Conservation (phyloP, 1,140 invertebrate genomes). For the Zaprionus taronus region DNA sequence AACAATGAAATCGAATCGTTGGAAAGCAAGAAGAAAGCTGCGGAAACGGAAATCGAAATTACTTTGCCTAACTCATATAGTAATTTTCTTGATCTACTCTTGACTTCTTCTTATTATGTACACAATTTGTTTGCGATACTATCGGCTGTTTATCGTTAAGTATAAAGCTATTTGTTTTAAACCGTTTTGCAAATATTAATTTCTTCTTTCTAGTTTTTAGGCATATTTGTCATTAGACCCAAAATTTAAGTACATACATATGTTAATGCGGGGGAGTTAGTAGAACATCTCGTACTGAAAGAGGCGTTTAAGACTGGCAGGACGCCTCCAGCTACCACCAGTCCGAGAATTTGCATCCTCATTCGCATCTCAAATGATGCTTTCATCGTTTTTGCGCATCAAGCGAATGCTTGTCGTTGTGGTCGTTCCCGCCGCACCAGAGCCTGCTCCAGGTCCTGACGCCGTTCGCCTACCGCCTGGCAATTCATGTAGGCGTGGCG, state of each 20-base stretch:
- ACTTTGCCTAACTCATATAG: not conserved
- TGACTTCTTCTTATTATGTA: constrained; percentile 38
- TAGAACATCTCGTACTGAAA: constrained; percentile 75
- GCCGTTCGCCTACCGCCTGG: constrained; percentile 1
- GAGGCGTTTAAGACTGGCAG: constrained; percentile 6
- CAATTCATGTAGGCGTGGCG: constrained; percentile 40
- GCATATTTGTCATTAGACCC: not conserved
- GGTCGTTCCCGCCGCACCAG: constrained; percentile 51
- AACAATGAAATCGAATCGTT: constrained; percentile 8
- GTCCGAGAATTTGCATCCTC: constrained; percentile 31
- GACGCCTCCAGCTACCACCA: not conserved
- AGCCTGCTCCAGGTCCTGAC: constrained; percentile 39
- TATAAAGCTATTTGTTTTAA: constrained; percentile 72
- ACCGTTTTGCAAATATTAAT: constrained; percentile 48
- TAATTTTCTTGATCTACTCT: not conserved
- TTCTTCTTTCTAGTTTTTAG: constrained; percentile 11
- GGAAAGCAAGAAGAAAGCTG: constrained; percentile 5
- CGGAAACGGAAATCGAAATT: constrained; percentile 1
- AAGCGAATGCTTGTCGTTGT: constrained; percentile 77
- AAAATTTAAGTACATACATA: constrained; percentile 8
- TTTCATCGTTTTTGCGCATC: constrained; percentile 81
- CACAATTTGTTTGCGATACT: constrained; percentile 49
- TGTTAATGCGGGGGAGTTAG: constrained; percentile 40
- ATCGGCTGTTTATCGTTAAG: constrained; percentile 35
- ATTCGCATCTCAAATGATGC: constrained; percentile 76